These are phyloP conservation scores for Petrocephalus sullivani DNA, from an alignment of 2,797 vertebrate species.

Conservation along the genomic window DNA sequence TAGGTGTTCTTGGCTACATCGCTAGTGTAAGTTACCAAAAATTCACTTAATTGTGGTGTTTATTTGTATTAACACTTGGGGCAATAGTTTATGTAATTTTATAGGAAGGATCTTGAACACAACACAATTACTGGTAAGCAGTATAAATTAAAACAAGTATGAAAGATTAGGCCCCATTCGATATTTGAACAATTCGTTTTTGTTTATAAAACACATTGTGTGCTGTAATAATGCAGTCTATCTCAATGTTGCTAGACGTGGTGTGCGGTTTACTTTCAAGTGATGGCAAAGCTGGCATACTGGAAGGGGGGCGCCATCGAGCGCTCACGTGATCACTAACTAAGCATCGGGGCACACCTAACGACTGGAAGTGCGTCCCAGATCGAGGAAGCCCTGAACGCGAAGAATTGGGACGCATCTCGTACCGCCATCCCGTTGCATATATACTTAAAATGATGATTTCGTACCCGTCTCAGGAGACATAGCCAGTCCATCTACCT, in stretches of 20 bases:
- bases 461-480: background rate
- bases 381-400: background rate
- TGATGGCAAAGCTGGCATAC: background rate
- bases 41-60: background rate
- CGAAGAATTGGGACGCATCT: background rate
- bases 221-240: background rate
- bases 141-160: background rate
- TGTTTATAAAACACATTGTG: background rate
- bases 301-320: background rate
- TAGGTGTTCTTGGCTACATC: too few relatives aligned
- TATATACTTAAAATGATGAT: background rate
- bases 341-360: background rate
- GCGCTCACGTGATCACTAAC: background rate
- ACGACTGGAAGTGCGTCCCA: background rate
- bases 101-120: background rate
- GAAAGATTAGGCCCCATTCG: background rate
- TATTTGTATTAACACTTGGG: background rate
- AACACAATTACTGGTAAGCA: background rate
- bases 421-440: background rate
- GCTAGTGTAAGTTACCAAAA: too few relatives aligned
- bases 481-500: background rate
- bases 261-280: background rate
- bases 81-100: background rate
- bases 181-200: background rate
- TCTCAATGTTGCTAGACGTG: background rate